Base-by-base conservation (phyloP, 2,113 vertebrate species). In the Lepisosteus osseus region DNA sequence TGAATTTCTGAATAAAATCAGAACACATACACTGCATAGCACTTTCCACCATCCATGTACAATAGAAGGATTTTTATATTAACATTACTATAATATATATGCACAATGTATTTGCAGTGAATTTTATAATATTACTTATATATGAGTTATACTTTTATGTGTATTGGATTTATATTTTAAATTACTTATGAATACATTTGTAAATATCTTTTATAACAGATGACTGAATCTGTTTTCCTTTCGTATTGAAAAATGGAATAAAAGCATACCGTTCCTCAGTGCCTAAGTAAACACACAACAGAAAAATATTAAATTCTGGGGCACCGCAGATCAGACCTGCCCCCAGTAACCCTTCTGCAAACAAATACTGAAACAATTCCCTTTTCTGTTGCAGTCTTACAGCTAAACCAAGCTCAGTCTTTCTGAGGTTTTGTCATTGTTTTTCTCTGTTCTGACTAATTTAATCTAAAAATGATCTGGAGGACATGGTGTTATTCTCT, bases 211-310 rank as follows among this genome's bases (percentile, higher is more conserved):
- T 83, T 81, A 79, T 70, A 66, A 76, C 78, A 82, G 78, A 79
- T 79, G 69, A 76, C 74, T 81, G 79, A 72, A 83, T 68, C 76
- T 88, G 72, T 86, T 86, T 82, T 81, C 81, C 7, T 55, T 83
- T 84, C 74, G 43, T 83, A 73, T 76, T 63, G 83, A 76, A 77
- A 78, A 84, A 84, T 79, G 85, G 85, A 87, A 86, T 86, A 83
- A 88, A 87, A 86, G 85, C 83, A 77, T 72, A 82, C 85, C 86
- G 79, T 77, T 85, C 82, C 84, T 86, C 82, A 80, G 78, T 81
- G 78, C 80, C 74, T 69, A 79, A 84, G 76, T 76, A 84, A 87
- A 84, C 71, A 76, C 78, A 86, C 82, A 87, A 84, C 86, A 83
- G 78, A 78, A 78, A 82, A 74, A 77, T 80, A 71, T 77, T 81